Evolutionary conservation across 2,888 invertebrate species (phyloP), one percentile per base, ranked within the genome.

Genomic region (Liposcelis brunnea): DNA sequence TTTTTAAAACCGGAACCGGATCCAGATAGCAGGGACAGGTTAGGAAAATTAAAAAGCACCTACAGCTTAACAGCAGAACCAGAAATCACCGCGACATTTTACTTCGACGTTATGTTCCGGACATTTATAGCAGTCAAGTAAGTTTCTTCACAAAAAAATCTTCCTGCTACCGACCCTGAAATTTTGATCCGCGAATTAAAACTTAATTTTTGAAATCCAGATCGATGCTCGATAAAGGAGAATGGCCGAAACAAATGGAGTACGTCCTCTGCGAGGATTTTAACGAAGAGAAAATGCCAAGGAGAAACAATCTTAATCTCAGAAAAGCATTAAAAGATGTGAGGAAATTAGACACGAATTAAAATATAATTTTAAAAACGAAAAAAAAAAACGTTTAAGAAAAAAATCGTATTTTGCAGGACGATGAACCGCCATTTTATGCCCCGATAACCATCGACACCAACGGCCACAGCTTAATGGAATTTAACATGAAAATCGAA

Each of bases 41-140:
- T 82, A 47, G 78, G 79, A 10, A 68, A 74, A 51, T 72, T 83
- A 46, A 73, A 72, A 55, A 78, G 78, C 1, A 77, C 78, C 0
- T 81, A 75, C 59, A 79, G 54, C 58, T 67, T 81, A 58, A 78
- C 75, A 54, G 70, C 70, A 2, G 74, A 76, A 54, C 82, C 83
- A 2, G 78, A 80, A 63, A 77, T 86, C 49, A 74, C 79, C 35
- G 76, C 82, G 1, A 81, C 83, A 4, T 90, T 91, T 63, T 89
- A 90, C 64, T 90, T 87, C 62, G 91, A 93, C 63, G 63, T 91
- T 50, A 75, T 80, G 18, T 61, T 83, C 48, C 68, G 80, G 52
- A 74, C 82, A 2, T 75, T 84, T 56, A 62, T 80, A 53, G 72
- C 82, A 6, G 67, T 83, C 51, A 80, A 77, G 82, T 81, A 70